These are phyloP conservation scores for Carcharodon carcharias DNA, from an alignment of 2,797 vertebrate species.

Conservation along the genomic window DNA sequence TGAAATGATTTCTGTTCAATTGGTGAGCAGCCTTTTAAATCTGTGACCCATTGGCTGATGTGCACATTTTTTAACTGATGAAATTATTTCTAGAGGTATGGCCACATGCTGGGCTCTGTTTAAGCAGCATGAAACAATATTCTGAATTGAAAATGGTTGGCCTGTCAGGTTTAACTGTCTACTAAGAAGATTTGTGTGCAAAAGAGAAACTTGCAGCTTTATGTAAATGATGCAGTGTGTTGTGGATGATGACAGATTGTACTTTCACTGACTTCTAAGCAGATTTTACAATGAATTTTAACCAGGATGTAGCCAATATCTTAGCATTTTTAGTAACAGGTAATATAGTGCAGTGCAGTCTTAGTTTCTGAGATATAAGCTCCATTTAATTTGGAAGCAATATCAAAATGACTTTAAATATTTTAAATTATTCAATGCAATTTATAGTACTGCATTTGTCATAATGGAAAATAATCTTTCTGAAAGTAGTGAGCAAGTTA, in stretches of 20 bases:
- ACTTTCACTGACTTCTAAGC: constrained; percentile 43
- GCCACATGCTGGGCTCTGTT: constrained; percentile 27
- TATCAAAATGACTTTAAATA: constrained; percentile 25
- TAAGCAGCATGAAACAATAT: constrained; percentile 36
- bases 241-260: constrained; percentile 47
- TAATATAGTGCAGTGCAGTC: constrained; percentile 27
- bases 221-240: constrained; percentile 43
- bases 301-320: constrained; percentile 4
- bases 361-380: constrained; percentile 19
- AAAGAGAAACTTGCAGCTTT: constrained; percentile 39
- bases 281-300: constrained; percentile 40
- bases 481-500: background rate
- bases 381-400: constrained; percentile 33
- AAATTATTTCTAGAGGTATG: constrained; percentile 5
- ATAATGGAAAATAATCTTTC: background rate
- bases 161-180: constrained; percentile 41
- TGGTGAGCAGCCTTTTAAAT: constrained; percentile 3
- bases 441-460: constrained; percentile 1
- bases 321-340: constrained; percentile 2
- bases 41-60: constrained; percentile 22
- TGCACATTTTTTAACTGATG: constrained; percentile 28
- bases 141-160: constrained; percentile 37
- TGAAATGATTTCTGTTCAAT: constrained; percentile 25
- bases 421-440: constrained; percentile 24
- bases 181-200: constrained; percentile 45